Base-by-base conservation (phyloP, 2,113 vertebrate species). In the Calidris pugnax region DNA sequence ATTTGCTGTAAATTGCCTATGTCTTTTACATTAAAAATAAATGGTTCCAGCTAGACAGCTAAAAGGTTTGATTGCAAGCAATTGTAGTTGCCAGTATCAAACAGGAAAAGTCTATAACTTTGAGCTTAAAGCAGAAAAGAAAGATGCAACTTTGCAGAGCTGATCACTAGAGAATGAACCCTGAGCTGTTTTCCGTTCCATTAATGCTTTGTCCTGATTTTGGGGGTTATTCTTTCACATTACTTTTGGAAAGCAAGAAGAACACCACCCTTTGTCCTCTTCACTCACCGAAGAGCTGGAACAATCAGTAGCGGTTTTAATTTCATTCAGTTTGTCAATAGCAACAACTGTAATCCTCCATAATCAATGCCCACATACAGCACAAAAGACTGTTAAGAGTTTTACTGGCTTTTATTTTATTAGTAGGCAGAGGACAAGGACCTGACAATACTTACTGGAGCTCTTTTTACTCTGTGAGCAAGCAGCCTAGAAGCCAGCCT, bases 1-100 rank as follows among this genome's bases (percentile, higher is more conserved):
- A 81, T 95, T 97, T 95, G 87, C 83, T 75, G 59, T 93, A 95
- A 97, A 97, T 96, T 97, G 89, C 87, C 95, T 96, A 53, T 82
- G 82, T 87, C 82, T 96, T 92, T 94, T 93, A 93, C 85, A 96
- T 93, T 91, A 95, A 97, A 94, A 73, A 77, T 93, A 97, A 97
- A 96, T 93, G 64, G 75, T 84, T 89, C 63, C 95, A 96, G 50
- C 75, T 39, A 95, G 96, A 96, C 89, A 94, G 89, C 89, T 95
- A 91, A 96, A 95, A 96, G 87, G 43, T 91, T 96, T 96, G 89
- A 97, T 87, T 93, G 81, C 60, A 91, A 85, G 93, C 89, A 73
- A 91, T 93, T 93, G 80, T 35, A 90, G 67, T n/a, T 89, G 85
- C 78, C 85, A 81, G 60, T 83, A 83, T 66, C 91, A 92, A 91